Evolutionary conservation across 2,797 vertebrate genomes (phyloP).

Genomic region (Mallotus villosus): DNA sequence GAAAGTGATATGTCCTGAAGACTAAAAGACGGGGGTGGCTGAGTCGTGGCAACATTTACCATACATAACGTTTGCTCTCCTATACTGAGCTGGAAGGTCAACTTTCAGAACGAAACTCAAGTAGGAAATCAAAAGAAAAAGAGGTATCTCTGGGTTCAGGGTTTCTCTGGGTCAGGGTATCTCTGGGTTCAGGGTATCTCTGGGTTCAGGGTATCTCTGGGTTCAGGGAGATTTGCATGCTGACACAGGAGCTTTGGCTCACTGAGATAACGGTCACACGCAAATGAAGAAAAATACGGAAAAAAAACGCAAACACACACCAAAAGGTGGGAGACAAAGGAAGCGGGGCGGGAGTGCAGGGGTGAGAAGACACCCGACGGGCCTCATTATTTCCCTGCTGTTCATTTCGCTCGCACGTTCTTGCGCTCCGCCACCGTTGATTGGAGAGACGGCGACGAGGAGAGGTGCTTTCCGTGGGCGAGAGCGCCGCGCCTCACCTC

Average conservation of each 20-base stretch:
- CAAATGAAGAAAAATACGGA: constrained; percentile 27
- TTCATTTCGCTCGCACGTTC: constrained; percentile 81
- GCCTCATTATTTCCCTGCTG: constrained; percentile 86
- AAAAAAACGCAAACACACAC: no score
- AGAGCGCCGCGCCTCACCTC: constrained; percentile 63
- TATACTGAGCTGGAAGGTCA: constrained; percentile 42
- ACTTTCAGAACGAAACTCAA: constrained; percentile 22
- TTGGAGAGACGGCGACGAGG: constrained; percentile 67
- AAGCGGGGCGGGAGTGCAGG: constrained; percentile 73
- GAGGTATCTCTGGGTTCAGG: constrained; percentile 61
- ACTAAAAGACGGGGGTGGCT: constrained; percentile 55
- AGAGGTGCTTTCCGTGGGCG: constrained; percentile 53
- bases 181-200: no score
- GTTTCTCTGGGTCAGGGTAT: constrained; percentile 39
- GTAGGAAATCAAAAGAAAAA: constrained; percentile 7
- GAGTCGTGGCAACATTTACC: constrained; percentile 54
- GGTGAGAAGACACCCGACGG: constrained; percentile 80
- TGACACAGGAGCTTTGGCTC: constrained; percentile 46
- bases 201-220: no score
- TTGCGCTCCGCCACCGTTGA: constrained; percentile 81
- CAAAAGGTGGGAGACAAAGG: constrained; percentile 64
- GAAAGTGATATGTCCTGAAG: constrained; percentile 54
- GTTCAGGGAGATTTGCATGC: not conserved
- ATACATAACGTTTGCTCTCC: constrained; percentile 63
- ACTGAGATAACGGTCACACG: constrained; percentile 60